Conservation (phyloP, 2,797 vertebrate species). For the Coilia nasus region DNA sequence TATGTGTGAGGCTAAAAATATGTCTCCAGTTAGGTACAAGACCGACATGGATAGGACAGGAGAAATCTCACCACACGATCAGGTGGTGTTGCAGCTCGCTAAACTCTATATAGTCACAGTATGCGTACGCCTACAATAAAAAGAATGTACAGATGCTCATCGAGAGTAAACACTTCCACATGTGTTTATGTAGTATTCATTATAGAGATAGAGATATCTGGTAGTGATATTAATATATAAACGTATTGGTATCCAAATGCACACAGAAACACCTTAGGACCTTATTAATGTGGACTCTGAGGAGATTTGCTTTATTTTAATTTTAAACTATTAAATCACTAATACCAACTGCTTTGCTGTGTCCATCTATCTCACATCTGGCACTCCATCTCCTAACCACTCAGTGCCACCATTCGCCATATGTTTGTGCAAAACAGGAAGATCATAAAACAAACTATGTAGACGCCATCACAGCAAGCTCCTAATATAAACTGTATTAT, state of each 20-base stretch:
- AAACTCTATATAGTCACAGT: slow-evolving; percentile 26
- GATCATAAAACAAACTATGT: slow-evolving; percentile 22
- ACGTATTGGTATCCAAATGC: slow-evolving; percentile 44
- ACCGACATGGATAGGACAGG: not conserved
- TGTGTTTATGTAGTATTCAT: slow-evolving; percentile 56
- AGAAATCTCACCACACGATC: not conserved
- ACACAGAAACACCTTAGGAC: slow-evolving; percentile 45
- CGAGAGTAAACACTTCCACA: slow-evolving; percentile 66
- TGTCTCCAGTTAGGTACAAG: slow-evolving; percentile 11
- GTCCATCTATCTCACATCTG: slow-evolving; percentile 32
- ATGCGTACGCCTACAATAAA: slow-evolving; percentile 63
- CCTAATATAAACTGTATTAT: not conserved
- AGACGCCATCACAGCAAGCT: not conserved
- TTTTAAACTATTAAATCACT: slow-evolving; percentile 44
- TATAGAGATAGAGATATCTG: slow-evolving; percentile 22
- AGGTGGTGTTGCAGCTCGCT: not conserved
- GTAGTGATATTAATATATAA: slow-evolving; percentile 44
- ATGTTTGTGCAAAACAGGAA: slow-evolving; percentile 27
- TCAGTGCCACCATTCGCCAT: slow-evolving; percentile 35
- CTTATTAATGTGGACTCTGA: slow-evolving; percentile 34
- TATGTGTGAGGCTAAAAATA: not conserved
- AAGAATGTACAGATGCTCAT: slow-evolving; percentile 70
- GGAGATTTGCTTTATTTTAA: slow-evolving; percentile 38
- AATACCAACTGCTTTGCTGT: slow-evolving; percentile 43
- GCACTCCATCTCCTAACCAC: slow-evolving; percentile 4